Evolutionary conservation across 2,888 invertebrate species (phyloP).

Genomic region (Nebria salina): DNA sequence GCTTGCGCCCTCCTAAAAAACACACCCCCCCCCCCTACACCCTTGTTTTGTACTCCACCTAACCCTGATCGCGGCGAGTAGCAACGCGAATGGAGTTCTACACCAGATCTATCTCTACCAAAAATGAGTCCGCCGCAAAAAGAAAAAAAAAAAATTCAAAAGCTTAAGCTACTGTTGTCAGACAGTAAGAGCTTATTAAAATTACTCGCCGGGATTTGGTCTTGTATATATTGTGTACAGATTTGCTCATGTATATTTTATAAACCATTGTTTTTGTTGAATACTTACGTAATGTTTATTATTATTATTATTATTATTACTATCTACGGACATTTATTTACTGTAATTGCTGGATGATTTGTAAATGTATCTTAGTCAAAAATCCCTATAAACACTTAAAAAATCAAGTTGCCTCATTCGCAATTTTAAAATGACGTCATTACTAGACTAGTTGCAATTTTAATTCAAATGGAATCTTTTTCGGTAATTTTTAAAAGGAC

Average conservation of each 20-base stretch:
- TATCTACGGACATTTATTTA: slow-evolving; percentile 42
- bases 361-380: slow-evolving; percentile 34
- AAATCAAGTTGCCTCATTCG: not conserved
- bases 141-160: not conserved
- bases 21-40: not conserved
- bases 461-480: not conserved
- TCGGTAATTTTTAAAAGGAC: not conserved
- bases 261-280: slow-evolving; percentile 46
- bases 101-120: not conserved
- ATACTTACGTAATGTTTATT: slow-evolving; percentile 47
- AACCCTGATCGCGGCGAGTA: not conserved
- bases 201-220: slow-evolving; percentile 4
- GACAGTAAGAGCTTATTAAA: not conserved
- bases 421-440: not conserved
- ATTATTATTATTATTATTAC: slow-evolving; percentile 28
- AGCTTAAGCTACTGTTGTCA: not conserved
- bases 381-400: not conserved
- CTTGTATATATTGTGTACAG: slow-evolving; percentile 47
- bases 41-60: not conserved
- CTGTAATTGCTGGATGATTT: slow-evolving; percentile 44
- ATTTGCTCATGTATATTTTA: slow-evolving; percentile 47
- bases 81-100: not conserved
- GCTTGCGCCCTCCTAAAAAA: not conserved
- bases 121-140: not conserved
- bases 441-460: too few species aligned